These are phyloP conservation scores for Diceros bicornis DNA, from an alignment of 2,797 vertebrate genomes.

Conservation along the genomic window DNA sequence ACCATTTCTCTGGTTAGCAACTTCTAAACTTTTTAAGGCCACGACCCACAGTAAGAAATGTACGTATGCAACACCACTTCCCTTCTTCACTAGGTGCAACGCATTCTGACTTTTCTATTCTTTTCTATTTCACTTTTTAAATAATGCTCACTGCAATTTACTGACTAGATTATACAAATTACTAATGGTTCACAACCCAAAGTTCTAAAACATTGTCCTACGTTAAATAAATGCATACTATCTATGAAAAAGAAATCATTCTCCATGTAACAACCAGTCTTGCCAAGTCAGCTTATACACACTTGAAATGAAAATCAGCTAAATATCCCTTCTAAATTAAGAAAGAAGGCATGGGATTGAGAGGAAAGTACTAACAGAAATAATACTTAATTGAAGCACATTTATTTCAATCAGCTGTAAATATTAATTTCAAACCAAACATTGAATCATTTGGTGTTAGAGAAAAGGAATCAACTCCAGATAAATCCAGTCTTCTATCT, in stretches of 20 bases:
- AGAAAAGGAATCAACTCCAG: conserved; percentile 28
- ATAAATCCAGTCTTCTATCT: conserved; percentile 22
- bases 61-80: not conserved
- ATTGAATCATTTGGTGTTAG: not conserved
- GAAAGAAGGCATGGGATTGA: not conserved
- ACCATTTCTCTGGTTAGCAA: not conserved
- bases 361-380: not conserved
- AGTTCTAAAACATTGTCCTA: conserved; percentile 24
- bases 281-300: not conserved
- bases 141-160: not conserved
- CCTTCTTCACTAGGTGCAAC: not conserved
- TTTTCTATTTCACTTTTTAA: not conserved
- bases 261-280: not conserved
- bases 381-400: conserved; percentile 7
- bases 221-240: not conserved
- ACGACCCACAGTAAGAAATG: not conserved
- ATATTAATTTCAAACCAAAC: conserved; percentile 55
- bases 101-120: not conserved
- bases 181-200: not conserved
- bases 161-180: not conserved
- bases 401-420: conserved; percentile 43
- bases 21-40: not conserved
- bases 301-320: conserved; percentile 8
- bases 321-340: conserved; percentile 3
- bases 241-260: conserved; percentile 9